Evolutionary conservation across 35 echinoderm and acorn worm genomes (phyloP), one percentile per base, ranked within the genome.

Genomic region (Lytechinus pictus): DNA sequence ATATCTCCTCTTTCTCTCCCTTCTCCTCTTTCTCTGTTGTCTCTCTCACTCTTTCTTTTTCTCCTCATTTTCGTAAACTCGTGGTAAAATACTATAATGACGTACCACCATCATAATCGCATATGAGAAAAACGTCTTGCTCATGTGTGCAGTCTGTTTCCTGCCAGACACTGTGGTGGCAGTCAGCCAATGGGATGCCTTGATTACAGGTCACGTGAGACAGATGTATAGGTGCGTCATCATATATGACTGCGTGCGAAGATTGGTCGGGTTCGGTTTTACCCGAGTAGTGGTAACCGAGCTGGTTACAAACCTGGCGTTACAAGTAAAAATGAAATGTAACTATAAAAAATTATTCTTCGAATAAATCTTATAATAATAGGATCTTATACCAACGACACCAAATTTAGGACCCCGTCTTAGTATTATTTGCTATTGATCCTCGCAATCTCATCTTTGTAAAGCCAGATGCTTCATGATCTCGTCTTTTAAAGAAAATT

Each of bases 181-280:
- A 93, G 28, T 93, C 91, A 29, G 91, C 91, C 91, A 93, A 57
- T 53, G 91, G 54, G 91, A 93, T 57, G 24, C 91, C 91, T 1
- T 14, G 2, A 4, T n/a, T 29, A 53, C 91, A 93, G 24, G 28
- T 53, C 8, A 93, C 91, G 91, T 93, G 24, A 54, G 52, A 52
- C 24, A 93, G 10, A 4, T 57, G 53, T 24, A 93, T 54, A 11
- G 91, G 91, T 9, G 9, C 54, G 9, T 57, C 53, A 57, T 53
- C 52, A 16, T 27, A 57, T 9, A 57, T 53, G 91, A 16, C 10
- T 6, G 7, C n/a, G 10, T 27, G 52, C 13, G 11, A 12, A 27
- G 52, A 54, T 16, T 27, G 24, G 11, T 93, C 54, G 54, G 54
- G n/a, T 9, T 93, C 4, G n/a, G 24, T 53, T 57, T 24, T 57